Evolutionary conservation across 64 coral and sea anemone genomes (phyloP), one percentile per base, ranked within the genome.

Genomic region (Porites lutea): DNA sequence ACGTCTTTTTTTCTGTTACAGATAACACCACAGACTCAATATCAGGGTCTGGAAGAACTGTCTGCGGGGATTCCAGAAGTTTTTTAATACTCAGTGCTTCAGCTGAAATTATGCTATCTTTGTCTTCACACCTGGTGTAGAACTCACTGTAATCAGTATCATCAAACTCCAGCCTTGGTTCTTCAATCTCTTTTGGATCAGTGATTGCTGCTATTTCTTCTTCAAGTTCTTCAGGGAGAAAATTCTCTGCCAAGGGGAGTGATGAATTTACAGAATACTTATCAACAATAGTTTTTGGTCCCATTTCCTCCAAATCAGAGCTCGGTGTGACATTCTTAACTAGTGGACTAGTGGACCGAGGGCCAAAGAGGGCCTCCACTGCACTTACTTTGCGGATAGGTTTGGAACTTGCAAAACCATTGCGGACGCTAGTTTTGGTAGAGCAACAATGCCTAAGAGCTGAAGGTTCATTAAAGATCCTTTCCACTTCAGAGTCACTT

Each of bases 81-180:
- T 93, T 93, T 66, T 93, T 93, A 13, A 93, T 55, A 43, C 82
- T 93, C 72, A 93, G 20, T n/a, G 91, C 91, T 79, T 93, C 91
- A 87, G 77, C 91, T 43, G 75, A 50, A 22, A 93, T 86, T 15
- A 93, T 79, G 61, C 74, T 93, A 10, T 84, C 62, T 18, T 93
- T 93, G 91, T 93, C 91, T 52, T 93, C 91, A 43, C 75, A 84
- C 5, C 81, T 37, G 48, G 81, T 84, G 44, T 84, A 84, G 69
- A 84, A 84, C 62, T 84, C 81, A 51, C 81, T 82, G 90, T 93
- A 93, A 44, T 93, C 91, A 16, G 82, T 85, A 45, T 93, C 72
- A 71, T 93, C 91, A 60, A 93, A 93, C 74, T 93, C 91, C 4
- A 93, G 75, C 45, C 85, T 58, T 55, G 91, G 86, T 23, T 88